Evolutionary conservation across 2,888 invertebrate species (phyloP).

Genomic region (Sceliomorpha sp.): DNA sequence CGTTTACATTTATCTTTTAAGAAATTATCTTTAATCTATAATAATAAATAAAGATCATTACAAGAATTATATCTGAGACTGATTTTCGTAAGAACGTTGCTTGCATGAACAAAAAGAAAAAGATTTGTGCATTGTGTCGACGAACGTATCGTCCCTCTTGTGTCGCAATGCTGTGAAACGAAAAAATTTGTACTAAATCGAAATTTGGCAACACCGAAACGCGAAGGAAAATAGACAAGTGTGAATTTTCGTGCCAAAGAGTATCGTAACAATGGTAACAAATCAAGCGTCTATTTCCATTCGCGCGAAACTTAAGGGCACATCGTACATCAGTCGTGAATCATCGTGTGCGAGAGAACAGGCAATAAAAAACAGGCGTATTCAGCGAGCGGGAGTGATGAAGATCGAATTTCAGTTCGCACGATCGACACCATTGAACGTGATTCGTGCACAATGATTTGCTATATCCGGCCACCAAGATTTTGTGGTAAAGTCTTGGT

Average conservation of each 20-base stretch:
- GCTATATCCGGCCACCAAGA: conserved; percentile 8
- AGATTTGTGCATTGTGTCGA: no score
- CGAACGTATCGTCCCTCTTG: no score
- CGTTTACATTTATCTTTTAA: no score
- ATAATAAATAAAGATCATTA: no score
- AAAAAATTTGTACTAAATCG: no score
- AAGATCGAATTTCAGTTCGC: conserved; percentile 33
- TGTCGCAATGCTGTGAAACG: no score
- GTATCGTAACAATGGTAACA: no score
- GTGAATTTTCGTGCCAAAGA: neutral
- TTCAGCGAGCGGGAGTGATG: conserved; percentile 32
- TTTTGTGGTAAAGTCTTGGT: conserved; percentile 21
- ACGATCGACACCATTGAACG: conserved; percentile 19
- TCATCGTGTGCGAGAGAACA: conserved; percentile 30
- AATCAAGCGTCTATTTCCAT: conserved; percentile 7
- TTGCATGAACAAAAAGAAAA: no score
- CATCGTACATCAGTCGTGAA: conserved; percentile 1
- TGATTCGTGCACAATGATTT: conserved; percentile 18
- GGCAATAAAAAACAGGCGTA: conserved; percentile 25
- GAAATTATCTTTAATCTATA: no score
- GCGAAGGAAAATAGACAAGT: conserved; percentile 16
- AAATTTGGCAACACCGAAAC: conserved; percentile 20
- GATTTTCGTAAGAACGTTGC: no score
- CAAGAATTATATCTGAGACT: no score
- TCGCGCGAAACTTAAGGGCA: conserved; percentile 13